A percentile compares a stretch with the other conserved stretches of the same genome.
These are phyloP conservation scores for Orthosia gothica DNA, from an alignment of 2,888 invertebrate genomes.

Conservation along the genomic window DNA sequence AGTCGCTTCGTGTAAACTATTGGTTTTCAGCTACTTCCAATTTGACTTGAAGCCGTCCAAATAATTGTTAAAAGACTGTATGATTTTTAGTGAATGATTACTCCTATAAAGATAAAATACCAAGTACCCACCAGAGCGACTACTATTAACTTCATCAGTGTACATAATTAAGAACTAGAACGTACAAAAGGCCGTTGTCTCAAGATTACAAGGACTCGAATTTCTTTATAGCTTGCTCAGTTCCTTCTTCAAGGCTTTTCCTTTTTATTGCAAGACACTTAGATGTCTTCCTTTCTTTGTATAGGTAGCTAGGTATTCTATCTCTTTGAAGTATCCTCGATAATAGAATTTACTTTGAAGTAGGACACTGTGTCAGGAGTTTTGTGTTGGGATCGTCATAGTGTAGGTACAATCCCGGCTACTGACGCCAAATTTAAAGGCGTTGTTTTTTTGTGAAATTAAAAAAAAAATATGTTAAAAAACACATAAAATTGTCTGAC, in stretches of 20 bases:
- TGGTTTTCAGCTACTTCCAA: no score
- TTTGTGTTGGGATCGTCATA: conserved; percentile 62
- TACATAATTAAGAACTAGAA: conserved; percentile 15
- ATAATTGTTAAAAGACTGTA: no score
- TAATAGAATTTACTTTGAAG: conserved; percentile 55
- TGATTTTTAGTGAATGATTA: no score
- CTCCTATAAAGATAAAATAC: background rate
- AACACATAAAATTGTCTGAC: no score
- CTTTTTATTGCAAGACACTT: conserved; percentile 52
- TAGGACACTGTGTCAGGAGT: conserved; percentile 54
- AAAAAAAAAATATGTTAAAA: no score
- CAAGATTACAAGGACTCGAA: conserved; percentile 35
- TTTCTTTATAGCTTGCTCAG: conserved; percentile 46
- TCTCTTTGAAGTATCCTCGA: conserved; percentile 49
- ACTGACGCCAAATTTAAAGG: no score
- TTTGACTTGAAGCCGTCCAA: no score
- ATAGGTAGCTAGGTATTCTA: conserved; percentile 28
- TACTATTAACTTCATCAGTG: conserved; percentile 2
- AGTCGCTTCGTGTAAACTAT: no score
- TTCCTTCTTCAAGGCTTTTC: conserved; percentile 43
- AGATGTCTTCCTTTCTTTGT: conserved; percentile 29
- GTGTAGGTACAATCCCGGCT: no score
- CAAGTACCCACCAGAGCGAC: no score
- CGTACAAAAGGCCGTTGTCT: conserved; percentile 20
- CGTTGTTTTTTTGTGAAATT: no score